Base-by-base conservation (phyloP, 2,888 invertebrate genomes). In the Melangyna quadrimaculata region DNA sequence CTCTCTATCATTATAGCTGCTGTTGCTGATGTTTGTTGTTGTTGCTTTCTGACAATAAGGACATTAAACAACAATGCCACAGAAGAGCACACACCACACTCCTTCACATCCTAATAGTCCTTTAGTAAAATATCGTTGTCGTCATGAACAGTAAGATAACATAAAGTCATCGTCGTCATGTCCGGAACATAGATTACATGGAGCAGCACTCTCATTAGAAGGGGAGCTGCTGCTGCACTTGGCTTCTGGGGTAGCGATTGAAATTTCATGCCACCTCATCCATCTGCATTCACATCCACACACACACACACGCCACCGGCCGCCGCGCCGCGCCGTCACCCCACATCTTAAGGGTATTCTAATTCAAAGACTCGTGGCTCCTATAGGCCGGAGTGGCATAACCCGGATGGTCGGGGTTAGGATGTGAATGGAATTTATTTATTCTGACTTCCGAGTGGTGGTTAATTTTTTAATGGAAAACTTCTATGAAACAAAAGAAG, bases 401-500 rank as follows among this genome's bases (percentile, higher is more conserved):
- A n/a, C n/a, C 43, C 12, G 45, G 29, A 65, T 67, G 67, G 35
- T 67, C n/a, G n/a, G 1, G 10, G 22, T 35, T 43, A 61, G 51
- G 29, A 27, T 40, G 45, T 19, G 61, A 69, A 48, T 29, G 57
- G 69, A 86, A 81, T 81, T 78, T 81, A 86, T 80, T 86, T 78
- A 81, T 78, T 61, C 57, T 70, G 70, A 57, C 77, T 75, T 73
- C 77, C 81, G 73, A 73, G 63, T 73, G 77, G 81, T 78, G 81
- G 81, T 77, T 86, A 81, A 81, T 86, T 86, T 86, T 86, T 86
- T 86, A 86, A 86, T 86, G 86, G 86, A 86, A 86, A 65, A 45
- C 75, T 84, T 80, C 71, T 75, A 59, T 67, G 51, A 40, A 75
- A 75, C 57, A 70, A 51, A 48, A 45, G 48, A 35, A 32, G 61